A percentile compares a stretch with the other conserved stretches of the same genome.
These are phyloP conservation scores for Ferrisia virgata DNA, from an alignment of 2,888 invertebrate species.

Conservation along the genomic window DNA sequence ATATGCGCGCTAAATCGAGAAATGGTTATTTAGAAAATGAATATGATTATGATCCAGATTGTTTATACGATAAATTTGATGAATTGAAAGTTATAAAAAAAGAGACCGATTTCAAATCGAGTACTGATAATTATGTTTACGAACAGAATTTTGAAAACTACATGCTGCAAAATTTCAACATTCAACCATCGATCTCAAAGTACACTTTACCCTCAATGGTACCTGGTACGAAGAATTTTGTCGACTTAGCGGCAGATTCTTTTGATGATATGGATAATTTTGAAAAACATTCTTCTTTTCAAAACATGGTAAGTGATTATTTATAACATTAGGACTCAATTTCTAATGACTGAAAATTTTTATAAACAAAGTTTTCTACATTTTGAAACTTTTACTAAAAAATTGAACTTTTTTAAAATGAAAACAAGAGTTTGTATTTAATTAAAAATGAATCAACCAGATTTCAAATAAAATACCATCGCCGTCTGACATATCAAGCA, in stretches of 20 bases:
- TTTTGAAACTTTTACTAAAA: too few relatives aligned
- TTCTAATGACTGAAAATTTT: background rate
- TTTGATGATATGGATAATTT: background rate
- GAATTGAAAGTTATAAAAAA: background rate
- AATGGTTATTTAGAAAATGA: background rate
- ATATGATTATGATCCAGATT: background rate
- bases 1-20: background rate
- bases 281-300: background rate
- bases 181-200: background rate
- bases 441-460: background rate
- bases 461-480: background rate
- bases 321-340: background rate
- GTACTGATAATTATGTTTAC: background rate
- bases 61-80: background rate
- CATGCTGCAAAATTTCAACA: conserved; percentile 36
- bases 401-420: background rate
- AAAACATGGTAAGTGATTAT: background rate
- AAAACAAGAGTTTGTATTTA: background rate
- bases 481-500: background rate
- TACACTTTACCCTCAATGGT: conserved; percentile 47
- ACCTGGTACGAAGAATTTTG: conserved; percentile 47
- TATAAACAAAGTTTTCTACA: background rate
- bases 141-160: conserved; percentile 27
- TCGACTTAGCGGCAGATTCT: background rate
- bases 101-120: background rate